A percentile compares a stretch with the other conserved stretches of the same genome.
Conservation (phyloP, 2,113 vertebrate genomes). For the Tamias sibiricus region DNA sequence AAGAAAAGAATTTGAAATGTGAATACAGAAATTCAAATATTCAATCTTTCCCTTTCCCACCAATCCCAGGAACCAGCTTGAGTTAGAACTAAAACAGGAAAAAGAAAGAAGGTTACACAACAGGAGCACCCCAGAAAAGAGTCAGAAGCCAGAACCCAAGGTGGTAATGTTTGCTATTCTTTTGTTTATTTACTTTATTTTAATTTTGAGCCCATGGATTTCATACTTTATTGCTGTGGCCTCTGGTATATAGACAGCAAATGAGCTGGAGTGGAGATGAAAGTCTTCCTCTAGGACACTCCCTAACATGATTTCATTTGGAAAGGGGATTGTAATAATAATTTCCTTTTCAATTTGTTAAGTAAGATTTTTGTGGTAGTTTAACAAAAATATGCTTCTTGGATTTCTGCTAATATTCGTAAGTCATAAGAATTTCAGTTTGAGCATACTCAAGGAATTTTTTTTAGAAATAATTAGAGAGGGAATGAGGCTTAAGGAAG, state of each 20-base stretch:
- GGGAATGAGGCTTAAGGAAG: background rate
- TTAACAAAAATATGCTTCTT: conserved; percentile 33
- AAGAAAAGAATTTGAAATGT: background rate
- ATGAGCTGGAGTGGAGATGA: background rate
- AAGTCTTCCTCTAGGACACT: background rate
- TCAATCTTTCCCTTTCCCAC: conserved; percentile 43
- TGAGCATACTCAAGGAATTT: background rate
- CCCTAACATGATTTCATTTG: background rate
- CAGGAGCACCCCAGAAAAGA: conserved; percentile 70
- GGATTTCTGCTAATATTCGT: background rate
- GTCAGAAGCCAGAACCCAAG: conserved; percentile 82
- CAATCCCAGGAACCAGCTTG: conserved; percentile 88
- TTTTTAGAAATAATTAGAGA: background rate
- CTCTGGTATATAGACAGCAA: background rate
- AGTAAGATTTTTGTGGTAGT: background rate
- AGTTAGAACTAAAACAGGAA: conserved; percentile 91
- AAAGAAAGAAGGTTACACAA: conserved; percentile 85
- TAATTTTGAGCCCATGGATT: background rate
- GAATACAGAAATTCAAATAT: conserved; percentile 15
- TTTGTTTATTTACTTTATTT: background rate
- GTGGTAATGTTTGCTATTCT: conserved; percentile 78
- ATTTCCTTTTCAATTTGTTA: too few species aligned
- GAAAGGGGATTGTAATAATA: background rate
- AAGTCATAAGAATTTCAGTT: background rate
- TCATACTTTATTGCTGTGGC: background rate